Conservation (phyloP, 2,113 vertebrate genomes). For the Ctenomys sociabilis region DNA sequence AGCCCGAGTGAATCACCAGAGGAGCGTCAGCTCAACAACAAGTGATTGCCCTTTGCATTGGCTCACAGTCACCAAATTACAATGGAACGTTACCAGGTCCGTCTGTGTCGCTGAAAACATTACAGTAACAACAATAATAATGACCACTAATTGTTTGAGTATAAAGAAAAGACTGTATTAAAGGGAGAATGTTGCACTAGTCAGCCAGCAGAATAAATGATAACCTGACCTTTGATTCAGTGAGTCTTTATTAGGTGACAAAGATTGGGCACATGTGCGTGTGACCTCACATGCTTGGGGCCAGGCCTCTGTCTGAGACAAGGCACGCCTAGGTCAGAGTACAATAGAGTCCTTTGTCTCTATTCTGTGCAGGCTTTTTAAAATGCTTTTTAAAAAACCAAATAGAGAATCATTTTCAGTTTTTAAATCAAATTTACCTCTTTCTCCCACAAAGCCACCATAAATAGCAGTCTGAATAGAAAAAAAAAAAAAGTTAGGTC, state of each 20-base stretch:
- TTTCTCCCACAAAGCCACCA: constrained; percentile 12
- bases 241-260: constrained; percentile 75
- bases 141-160: constrained; percentile 51
- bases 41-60: constrained; percentile 52
- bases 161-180: constrained; percentile 54
- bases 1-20: background rate
- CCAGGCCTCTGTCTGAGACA: constrained; percentile 61
- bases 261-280: constrained; percentile 73
- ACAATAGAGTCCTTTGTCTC: constrained; percentile 77
- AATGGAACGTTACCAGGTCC: constrained; percentile 36
- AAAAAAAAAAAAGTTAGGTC: background rate
- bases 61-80: constrained; percentile 5
- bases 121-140: constrained; percentile 62
- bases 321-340: background rate
- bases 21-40: constrained; percentile 45
- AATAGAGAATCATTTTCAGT: constrained; percentile 69
- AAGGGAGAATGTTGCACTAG: background rate
- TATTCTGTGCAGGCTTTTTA: background rate
- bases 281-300: background rate
- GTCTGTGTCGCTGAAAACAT: constrained; percentile 67
- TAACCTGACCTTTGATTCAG: constrained; percentile 72
- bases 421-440: constrained; percentile 74
- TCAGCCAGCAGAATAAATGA: constrained; percentile 57
- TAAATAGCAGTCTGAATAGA: constrained; percentile 7
- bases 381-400: constrained; percentile 3